phyloP scores from a whole-genome alignment of 2,888 invertebrate genomes.

The Aethes cnicana region DNA sequence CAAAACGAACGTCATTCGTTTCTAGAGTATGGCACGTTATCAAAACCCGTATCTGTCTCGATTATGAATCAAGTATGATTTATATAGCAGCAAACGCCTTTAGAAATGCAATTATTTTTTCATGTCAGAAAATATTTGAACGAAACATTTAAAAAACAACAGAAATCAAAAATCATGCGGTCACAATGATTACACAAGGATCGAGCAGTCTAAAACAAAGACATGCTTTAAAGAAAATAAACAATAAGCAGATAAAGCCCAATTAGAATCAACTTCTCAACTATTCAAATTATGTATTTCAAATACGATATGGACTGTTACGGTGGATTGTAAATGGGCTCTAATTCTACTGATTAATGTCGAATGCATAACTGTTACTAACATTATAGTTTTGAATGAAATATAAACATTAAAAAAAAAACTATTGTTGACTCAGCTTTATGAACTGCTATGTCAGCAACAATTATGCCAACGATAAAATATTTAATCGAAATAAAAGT shows the following conservation, averaged over 20 bases:
- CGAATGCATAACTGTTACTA: conserved; percentile 31
- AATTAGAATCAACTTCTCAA: conserved; percentile 18
- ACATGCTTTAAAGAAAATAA: conserved; percentile 66
- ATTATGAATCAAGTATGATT: no score
- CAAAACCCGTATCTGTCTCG: no score
- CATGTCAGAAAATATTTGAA: conserved; percentile 44
- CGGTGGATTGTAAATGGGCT: conserved; percentile 19
- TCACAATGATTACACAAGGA: conserved; percentile 53
- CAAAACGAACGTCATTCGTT: no score
- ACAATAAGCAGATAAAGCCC: conserved; percentile 32
- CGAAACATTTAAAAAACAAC: conserved; percentile 65
- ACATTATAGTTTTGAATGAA: conserved; percentile 1
- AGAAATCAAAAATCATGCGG: conserved; percentile 68
- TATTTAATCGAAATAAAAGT: conserved; percentile 40
- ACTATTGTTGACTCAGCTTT: no score
- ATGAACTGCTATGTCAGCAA: no score
- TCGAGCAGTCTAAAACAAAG: conserved; percentile 71
- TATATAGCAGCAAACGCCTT: no score
- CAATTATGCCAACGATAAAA: conserved; percentile 39
- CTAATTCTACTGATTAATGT: conserved; percentile 30
- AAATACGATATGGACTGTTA: not conserved
- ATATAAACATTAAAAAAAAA: no score
- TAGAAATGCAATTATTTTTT: no score
- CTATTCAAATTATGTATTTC: no score
- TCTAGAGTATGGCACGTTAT: no score